These are phyloP conservation scores for Macrophya annulata DNA, from an alignment of 2,888 invertebrate genomes.

Conservation along the genomic window DNA sequence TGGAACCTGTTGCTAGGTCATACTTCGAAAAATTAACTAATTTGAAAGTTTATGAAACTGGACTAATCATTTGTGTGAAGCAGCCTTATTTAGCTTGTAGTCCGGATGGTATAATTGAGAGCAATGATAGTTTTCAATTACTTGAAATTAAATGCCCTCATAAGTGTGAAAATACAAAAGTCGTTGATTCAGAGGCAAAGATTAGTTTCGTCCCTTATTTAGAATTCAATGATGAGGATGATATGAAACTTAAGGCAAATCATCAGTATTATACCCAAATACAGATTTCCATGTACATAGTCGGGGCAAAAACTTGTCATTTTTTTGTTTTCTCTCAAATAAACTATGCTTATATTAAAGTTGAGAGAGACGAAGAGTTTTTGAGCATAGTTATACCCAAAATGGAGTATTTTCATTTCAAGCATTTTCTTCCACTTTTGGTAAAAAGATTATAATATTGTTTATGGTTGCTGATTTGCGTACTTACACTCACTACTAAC, in stretches of 20 bases:
- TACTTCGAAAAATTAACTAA: constrained; percentile 35
- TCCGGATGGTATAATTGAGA: constrained; percentile 57
- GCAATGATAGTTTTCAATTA: constrained; percentile 52
- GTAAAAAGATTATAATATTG: neutral
- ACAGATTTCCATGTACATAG: constrained; percentile 58
- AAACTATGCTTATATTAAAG: neutral
- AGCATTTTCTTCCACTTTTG: neutral
- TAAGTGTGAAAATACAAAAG: constrained; percentile 56
- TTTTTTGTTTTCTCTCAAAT: constrained; percentile 55
- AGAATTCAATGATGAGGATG: constrained; percentile 9
- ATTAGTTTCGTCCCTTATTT: constrained; percentile 5
- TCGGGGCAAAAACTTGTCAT: constrained; percentile 43
- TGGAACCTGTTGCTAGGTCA: constrained; percentile 45
- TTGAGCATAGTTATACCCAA: constrained; percentile 23
- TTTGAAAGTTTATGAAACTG: constrained; percentile 49
- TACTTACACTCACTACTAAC: too few species aligned
- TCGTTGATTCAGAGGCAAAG: constrained; percentile 50
- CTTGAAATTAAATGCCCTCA: constrained; percentile 62
- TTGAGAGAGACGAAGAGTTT: constrained; percentile 46
- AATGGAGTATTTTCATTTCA: neutral
- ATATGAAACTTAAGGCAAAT: constrained; percentile 29
- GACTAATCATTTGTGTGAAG: constrained; percentile 37
- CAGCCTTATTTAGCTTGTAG: constrained; percentile 55
- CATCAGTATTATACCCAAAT: constrained; percentile 55
- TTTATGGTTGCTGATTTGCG: too few species aligned